phyloP scores from a whole-genome alignment of 2,113 vertebrate species.

The Saccopteryx bilineata region DNA sequence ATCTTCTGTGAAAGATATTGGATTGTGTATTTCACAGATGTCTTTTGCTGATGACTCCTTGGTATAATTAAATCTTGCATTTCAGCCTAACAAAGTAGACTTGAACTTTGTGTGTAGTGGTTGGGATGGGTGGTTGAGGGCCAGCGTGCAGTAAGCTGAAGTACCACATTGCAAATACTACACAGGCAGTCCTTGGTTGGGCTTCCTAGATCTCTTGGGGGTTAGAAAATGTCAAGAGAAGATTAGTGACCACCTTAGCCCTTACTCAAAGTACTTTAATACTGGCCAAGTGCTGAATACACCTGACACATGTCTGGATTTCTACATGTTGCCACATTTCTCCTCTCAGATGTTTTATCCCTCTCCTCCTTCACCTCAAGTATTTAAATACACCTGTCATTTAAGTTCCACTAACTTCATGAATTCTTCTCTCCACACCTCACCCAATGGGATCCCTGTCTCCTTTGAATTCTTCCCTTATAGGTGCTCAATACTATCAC shows the following conservation, averaged over 20 bases:
- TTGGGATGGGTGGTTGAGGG: too few species aligned
- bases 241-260: fast-evolving
- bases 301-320: neutral
- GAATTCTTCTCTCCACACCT: neutral
- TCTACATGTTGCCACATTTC: neutral
- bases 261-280: neutral
- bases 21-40: neutral
- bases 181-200: neutral
- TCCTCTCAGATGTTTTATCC: neutral
- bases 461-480: neutral
- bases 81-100: neutral
- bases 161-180: neutral
- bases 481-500: neutral
- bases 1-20: neutral
- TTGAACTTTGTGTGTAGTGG: neutral
- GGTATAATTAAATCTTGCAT: neutral
- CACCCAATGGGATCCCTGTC: neutral
- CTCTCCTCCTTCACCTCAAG: neutral
- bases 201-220: neutral
- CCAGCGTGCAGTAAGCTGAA: neutral
- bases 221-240: neutral
- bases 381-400: neutral
- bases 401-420: neutral
- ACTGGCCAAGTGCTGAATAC: neutral
- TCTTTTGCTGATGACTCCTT: neutral